Evolutionary conservation across 2,797 vertebrate species (phyloP), one percentile per base, ranked within the genome.

Genomic region (Diplodus sargus): DNA sequence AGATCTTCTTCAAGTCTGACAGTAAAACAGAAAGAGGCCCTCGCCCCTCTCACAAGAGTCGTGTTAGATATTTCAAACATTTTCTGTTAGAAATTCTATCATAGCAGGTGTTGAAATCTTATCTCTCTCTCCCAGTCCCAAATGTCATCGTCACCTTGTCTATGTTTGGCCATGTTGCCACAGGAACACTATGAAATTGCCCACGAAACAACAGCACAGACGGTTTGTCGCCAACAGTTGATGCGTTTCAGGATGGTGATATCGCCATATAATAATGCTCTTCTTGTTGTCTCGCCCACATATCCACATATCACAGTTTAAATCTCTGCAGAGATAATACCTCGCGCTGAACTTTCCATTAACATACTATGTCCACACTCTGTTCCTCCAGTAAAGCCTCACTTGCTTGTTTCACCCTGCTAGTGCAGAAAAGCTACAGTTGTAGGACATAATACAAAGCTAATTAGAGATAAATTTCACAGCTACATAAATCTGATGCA

Each of bases 381-480:
- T 34, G 0, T 52, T 60, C 39, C 34, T 2, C 52, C 54, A 1
- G n/a, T 30, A 9, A 39, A 39, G 39, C 4, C 17, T 51, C 22
- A 16, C 12, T 45, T 51, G 9, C 28, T 79, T 34, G 23, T 45
- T 49, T 66, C 62, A 62, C 8, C 11, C 45, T 51, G 7, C 22
- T 56, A 30, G 48, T 12, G 16, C 28, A 49, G 34, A 39, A 43
- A 48, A n/a, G 34, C 15, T 39, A 39, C 39, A 39, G 9, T 39
- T 39, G 39, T 39, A 39, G 39, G 10, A 57, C 43, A 56, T 25
- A 60, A 63, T 23, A 18, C 58, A 74, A 67, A 76, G 42, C 56
- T 49, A 42, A 66, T 81, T 18, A 76, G n/a, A 64, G 30, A 5
- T 30, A 51, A 51, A 76, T 75, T 78, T 75, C 43, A 65, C 42